These are phyloP conservation scores for Burhinus oedicnemus DNA, from an alignment of 2,113 vertebrate genomes.

Conservation along the genomic window DNA sequence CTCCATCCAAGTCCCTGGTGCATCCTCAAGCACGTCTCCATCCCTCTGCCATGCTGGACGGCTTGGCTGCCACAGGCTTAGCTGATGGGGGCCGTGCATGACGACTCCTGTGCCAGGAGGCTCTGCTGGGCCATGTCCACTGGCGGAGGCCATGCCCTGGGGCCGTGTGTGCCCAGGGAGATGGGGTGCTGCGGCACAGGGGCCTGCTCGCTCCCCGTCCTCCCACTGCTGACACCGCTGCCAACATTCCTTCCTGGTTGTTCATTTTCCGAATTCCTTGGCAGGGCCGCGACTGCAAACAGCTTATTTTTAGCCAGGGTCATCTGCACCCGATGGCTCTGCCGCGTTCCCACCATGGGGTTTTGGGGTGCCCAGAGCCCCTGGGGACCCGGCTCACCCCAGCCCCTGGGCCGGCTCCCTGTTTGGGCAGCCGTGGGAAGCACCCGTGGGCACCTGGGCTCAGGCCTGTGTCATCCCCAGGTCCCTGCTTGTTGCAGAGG, in stretches of 20 bases:
- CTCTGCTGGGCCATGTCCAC: neutral
- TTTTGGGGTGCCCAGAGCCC: neutral
- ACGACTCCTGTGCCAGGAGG: neutral
- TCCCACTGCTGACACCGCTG: neutral
- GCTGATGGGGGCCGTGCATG: neutral
- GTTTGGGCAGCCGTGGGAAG: neutral
- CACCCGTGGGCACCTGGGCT: fast-evolving
- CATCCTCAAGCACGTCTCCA: neutral
- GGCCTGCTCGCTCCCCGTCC: constrained; percentile 27
- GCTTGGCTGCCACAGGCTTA: neutral
- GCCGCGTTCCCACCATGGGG: constrained; percentile 77
- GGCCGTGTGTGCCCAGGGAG: neutral
- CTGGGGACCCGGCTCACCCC: neutral
- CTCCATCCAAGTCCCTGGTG: neutral
- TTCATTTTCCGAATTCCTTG: constrained; percentile 83
- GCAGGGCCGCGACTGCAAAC: constrained; percentile 82
- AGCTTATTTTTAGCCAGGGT: constrained; percentile 89
- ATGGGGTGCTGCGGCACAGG: neutral
- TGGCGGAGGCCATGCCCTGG: neutral
- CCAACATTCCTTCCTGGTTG: constrained; percentile 70
- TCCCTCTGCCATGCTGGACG: neutral
- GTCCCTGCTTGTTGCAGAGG: constrained; percentile 82
- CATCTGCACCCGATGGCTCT: constrained; percentile 83
- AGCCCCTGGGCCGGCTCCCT: fast-evolving
- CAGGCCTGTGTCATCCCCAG: constrained; percentile 26